Evolutionary conservation across 2,888 invertebrate species (phyloP), one percentile per base, ranked within the genome.

Genomic region (Salticus scenicus): DNA sequence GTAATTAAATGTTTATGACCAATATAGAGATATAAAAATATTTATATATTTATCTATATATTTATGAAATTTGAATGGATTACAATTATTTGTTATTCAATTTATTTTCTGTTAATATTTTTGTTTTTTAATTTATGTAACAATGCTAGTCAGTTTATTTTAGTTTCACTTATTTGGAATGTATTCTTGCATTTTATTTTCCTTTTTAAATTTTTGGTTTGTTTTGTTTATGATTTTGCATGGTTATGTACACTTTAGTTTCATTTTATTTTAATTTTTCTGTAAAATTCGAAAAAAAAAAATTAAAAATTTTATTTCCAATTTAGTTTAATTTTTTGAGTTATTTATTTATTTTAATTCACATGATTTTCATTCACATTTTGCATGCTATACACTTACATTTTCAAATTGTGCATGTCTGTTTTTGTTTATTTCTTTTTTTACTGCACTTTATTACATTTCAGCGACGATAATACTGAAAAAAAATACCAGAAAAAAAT

Each of bases 281-380:
- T 84, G 77, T 84, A 51, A 28, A 67, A 69, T 82, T 80, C 33
- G 24, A 42, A 75, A 24, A 76, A 8, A 77, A 78, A 76, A 8
- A 77, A 78, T 84, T 78, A 84, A 84, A 84, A 27, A 64, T 83
- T 84, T 84, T 71, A 67, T 83, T 76, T 83, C 66, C 33, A 33
- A 64, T 84, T 70, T 75, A 75, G 57, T 82, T 75, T 42, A 69
- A 51, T 27, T 24, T 67, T 84, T 77, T 84, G 57, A 57, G 57
- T 57, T 12, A 57, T 20, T 24, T 57, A n/a, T 57, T 17, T 24
- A 4, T 57, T n/a, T n/a, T n/a, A n/a, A n/a, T n/a, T n/a, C n/a
- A n/a, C n/a, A n/a, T n/a, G n/a, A n/a, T n/a, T n/a, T 37, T 37
- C 37, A 7, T 37, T 7, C 10, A 37, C 37, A 37, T 67, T 63